These are phyloP conservation scores for Escarpia spicata DNA, from an alignment of 2,888 invertebrate species.

Conservation along the genomic window DNA sequence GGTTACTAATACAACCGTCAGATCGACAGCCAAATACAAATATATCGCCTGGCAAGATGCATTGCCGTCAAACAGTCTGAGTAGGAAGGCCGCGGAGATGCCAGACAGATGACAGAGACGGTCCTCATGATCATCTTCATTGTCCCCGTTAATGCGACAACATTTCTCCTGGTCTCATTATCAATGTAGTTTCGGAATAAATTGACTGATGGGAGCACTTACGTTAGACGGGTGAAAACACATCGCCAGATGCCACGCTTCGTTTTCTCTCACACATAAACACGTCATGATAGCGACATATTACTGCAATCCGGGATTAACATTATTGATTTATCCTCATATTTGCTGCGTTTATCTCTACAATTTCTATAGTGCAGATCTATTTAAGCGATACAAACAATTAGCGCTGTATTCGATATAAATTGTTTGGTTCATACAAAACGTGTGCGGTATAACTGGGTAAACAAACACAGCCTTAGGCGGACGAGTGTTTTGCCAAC, in stretches of 20 bases:
- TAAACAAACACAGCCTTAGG: neutral
- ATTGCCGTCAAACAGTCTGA: neutral
- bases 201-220: neutral
- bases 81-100: neutral
- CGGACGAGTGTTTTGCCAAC: neutral
- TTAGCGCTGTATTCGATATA: neutral
- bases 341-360: neutral
- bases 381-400: neutral
- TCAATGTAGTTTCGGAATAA: neutral
- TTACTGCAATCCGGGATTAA: neutral
- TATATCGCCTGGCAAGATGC: neutral
- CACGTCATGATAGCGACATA: neutral
- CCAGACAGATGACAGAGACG: neutral
- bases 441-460: neutral
- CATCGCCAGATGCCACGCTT: neutral
- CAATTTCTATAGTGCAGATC: neutral
- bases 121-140: neutral
- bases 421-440: neutral
- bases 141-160: neutral
- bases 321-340: neutral
- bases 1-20: constrained; percentile 6
- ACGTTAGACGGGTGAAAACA: neutral
- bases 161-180: neutral
- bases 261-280: neutral
- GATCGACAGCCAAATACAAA: constrained; percentile 13